Conservation (phyloP, 2,113 vertebrate species). For the Hyla sarda region DNA sequence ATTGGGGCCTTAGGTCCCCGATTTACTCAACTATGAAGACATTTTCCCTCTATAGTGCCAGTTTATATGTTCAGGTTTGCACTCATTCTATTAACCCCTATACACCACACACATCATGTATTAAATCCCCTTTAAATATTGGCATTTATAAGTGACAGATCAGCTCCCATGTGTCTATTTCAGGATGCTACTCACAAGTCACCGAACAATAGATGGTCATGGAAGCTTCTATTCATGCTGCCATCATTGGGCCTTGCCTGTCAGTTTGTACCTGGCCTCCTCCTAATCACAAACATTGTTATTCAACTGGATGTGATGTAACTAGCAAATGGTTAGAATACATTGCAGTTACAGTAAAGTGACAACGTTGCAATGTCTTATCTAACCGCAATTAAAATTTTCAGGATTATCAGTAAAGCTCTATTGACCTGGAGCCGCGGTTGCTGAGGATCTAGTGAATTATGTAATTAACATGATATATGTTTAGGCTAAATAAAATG, state of each 20-base stretch:
- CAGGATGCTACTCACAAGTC: neutral
- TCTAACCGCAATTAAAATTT: neutral
- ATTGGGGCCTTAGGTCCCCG: too few relatives aligned
- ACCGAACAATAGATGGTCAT: neutral
- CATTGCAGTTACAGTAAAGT: neutral
- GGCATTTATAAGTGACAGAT: neutral
- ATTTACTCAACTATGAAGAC: too few relatives aligned
- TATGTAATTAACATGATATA: too few relatives aligned
- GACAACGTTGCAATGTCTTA: neutral
- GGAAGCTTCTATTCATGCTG: neutral
- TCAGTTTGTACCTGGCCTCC: conserved; percentile 6
- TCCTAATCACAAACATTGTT: neutral
- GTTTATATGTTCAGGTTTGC: too few relatives aligned
- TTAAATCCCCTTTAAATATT: neutral
- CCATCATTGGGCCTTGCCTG: neutral
- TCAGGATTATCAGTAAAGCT: neutral
- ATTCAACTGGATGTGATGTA: conserved; percentile 6
- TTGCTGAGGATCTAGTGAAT: too few relatives aligned
- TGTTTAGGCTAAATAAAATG: too few relatives aligned
- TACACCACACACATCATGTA: neutral
- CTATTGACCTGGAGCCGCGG: neutral
- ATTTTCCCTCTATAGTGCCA: too few relatives aligned
- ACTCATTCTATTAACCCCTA: too few relatives aligned
- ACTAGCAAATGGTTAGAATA: neutral
- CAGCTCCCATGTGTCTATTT: neutral